Conservation (phyloP, 53 echinoderm and acorn worm species). For the Holothuria scabra region DNA sequence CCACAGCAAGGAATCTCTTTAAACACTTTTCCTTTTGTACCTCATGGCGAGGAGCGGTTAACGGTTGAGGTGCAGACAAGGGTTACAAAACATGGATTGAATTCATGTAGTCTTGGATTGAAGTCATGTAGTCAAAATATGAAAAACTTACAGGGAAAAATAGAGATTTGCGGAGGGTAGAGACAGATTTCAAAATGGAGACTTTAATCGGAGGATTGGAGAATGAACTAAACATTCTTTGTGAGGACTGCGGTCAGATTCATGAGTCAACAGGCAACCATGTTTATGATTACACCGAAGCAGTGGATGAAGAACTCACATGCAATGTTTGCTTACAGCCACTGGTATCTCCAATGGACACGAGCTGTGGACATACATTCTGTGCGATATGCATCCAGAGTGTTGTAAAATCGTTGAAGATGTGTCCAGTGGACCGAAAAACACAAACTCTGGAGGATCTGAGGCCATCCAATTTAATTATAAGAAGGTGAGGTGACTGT, state of each 20-base stretch:
- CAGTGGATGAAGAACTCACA: slow-evolving; percentile 90
- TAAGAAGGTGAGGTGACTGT: slow-evolving; percentile 74
- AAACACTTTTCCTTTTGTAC: too few species aligned
- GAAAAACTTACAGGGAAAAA: too few species aligned
- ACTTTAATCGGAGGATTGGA: slow-evolving; percentile 3
- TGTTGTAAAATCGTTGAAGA: slow-evolving; percentile 77
- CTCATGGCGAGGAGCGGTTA: too few species aligned
- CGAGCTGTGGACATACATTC: slow-evolving; percentile 96
- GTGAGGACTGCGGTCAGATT: slow-evolving; percentile 85
- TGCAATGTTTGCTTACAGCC: slow-evolving; percentile 96
- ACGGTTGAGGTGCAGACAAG: too few species aligned
- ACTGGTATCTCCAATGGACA: slow-evolving; percentile 90
- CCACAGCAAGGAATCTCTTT: too few species aligned
- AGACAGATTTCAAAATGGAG: slow-evolving; percentile 20
- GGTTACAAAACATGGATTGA: too few species aligned
- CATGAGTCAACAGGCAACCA: slow-evolving; percentile 88
- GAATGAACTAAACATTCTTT: slow-evolving; percentile 68
- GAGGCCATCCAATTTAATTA: slow-evolving; percentile 82
- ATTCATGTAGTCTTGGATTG: too few species aligned
- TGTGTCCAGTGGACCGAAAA: slow-evolving; percentile 92
- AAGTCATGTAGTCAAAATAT: too few species aligned
- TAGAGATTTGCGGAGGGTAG: too few species aligned
- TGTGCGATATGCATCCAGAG: slow-evolving; percentile 84
- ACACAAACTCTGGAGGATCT: slow-evolving; percentile 80
- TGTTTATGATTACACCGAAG: slow-evolving; percentile 87